Evolutionary conservation across 2,888 invertebrate species (phyloP), one percentile per base, ranked within the genome.

Genomic region (Metacarcinus magister): DNA sequence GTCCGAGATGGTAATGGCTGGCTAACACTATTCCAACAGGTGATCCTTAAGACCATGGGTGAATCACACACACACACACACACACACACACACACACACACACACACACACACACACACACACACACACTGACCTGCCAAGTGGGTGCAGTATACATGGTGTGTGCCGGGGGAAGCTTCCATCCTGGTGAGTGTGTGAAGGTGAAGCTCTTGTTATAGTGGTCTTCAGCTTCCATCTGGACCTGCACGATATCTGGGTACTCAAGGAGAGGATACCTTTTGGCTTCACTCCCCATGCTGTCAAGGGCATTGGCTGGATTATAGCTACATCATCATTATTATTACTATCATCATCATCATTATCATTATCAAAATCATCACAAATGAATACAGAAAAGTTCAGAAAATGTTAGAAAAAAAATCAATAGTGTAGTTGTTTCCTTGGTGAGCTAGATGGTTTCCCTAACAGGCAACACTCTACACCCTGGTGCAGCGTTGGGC

Each of bases 201-300:
- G 95, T 87, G 89, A 96, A 96, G 60, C 93, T 90, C 44, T 96
- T 96, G 44, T 93, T 96, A 93, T 95, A 96, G 82, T 96, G 96
- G 19, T 95, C 90, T 39, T 96, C 96, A 10, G 94, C 93, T 19
- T 95, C 94, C 32, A 95, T 23, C 28, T 95, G 90, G 23, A 95
- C 96, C 91, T 96, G 93, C 19, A 96, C 92, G 32, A 92, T 19
- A 46, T 96, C 96, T 90, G 95, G 82, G 23, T 89, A 96, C 89
- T 96, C 96, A 1, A 96, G 87, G 39, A 96, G 89, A 16, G 92
- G 46, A 8, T 44, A 90, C 44, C 5, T 46, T 23, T 44, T 44
- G 39, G 10, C 43, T 43, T 44, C 90, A 90, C 28, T 32, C 43
- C 44, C 43, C 23, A 32, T 7, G 90, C 44, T 43, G 43, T 90